phyloP scores from a whole-genome alignment of 92 coral and sea anemone genomes.

The Zoanthus sociatus region DNA sequence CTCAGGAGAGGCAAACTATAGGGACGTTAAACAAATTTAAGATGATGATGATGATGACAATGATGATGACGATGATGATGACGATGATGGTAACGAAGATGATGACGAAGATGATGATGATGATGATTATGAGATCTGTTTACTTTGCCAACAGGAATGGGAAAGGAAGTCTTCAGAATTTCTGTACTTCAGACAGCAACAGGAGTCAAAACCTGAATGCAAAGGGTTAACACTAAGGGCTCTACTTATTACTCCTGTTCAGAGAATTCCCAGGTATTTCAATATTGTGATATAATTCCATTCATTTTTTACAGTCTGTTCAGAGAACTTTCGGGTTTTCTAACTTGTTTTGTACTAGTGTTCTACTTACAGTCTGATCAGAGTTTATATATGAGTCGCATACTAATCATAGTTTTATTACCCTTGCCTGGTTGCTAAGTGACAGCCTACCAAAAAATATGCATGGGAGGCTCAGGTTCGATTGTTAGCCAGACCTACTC shows the following conservation, averaged over 20 bases:
- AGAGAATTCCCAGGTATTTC: constrained; percentile 94
- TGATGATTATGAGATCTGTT: not conserved
- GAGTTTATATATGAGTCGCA: no score
- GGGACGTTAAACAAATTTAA: no score
- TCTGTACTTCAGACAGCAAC: constrained; percentile 75
- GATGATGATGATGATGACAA: no score
- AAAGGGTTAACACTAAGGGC: constrained; percentile 87
- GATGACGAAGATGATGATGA: not conserved
- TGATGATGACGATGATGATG: not conserved
- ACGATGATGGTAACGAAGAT: not conserved
- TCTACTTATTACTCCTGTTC: constrained; percentile 94
- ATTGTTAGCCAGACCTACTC: no score
- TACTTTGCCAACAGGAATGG: constrained; percentile 79
- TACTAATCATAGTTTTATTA: no score
- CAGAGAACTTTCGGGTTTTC: no score
- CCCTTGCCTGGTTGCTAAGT: no score
- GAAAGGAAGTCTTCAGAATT: constrained; percentile 91
- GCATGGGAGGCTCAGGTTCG: no score
- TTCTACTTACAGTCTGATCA: no score
- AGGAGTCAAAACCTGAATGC: constrained; percentile 80
- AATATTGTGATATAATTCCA: not conserved
- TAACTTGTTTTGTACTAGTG: no score
- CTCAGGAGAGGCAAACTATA: no score
- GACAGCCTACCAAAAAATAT: no score
- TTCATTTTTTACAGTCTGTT: not conserved